Percentiles rank a stretch among this genome's conserved stretches.
These are phyloP conservation scores for Nebria brevicollis DNA, from an alignment of 2,888 invertebrate species.

Conservation along the genomic window DNA sequence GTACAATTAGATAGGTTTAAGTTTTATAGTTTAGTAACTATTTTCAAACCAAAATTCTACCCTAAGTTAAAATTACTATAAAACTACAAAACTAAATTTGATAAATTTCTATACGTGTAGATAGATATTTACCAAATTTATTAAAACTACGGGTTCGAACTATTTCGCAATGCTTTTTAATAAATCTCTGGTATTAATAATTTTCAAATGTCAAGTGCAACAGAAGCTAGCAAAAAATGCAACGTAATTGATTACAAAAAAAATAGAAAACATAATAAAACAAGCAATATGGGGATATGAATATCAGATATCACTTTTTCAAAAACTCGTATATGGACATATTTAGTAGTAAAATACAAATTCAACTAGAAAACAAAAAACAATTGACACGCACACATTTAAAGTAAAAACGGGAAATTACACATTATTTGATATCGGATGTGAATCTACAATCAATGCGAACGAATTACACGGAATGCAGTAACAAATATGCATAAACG, in stretches of 20 bases:
- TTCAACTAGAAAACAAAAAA: constrained; percentile 31
- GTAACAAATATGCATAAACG: constrained; percentile 8
- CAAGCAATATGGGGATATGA: not conserved
- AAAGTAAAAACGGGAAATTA: constrained; percentile 40
- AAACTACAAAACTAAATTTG: too few species aligned
- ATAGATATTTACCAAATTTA: too few species aligned
- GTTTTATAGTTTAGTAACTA: too few species aligned
- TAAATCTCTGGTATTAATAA: too few species aligned
- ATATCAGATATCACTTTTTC: not conserved
- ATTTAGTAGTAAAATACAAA: constrained; percentile 23
- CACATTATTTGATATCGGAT: constrained; percentile 39
- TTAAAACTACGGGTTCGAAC: too few species aligned
- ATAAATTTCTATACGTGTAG: too few species aligned
- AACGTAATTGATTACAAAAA: not conserved
- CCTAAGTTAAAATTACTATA: too few species aligned
- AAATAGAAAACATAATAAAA: not conserved
- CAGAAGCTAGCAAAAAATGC: not conserved
- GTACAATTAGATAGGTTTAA: too few species aligned
- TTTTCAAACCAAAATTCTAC: too few species aligned
- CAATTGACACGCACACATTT: constrained; percentile 34
- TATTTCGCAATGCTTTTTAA: too few species aligned
- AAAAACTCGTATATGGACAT: constrained; percentile 11
- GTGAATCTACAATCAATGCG: constrained; percentile 36
- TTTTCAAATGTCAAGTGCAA: not conserved
- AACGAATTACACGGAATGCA: constrained; percentile 5